Conservation (phyloP, 2,888 invertebrate species). For the Agapetus fuscipes region DNA sequence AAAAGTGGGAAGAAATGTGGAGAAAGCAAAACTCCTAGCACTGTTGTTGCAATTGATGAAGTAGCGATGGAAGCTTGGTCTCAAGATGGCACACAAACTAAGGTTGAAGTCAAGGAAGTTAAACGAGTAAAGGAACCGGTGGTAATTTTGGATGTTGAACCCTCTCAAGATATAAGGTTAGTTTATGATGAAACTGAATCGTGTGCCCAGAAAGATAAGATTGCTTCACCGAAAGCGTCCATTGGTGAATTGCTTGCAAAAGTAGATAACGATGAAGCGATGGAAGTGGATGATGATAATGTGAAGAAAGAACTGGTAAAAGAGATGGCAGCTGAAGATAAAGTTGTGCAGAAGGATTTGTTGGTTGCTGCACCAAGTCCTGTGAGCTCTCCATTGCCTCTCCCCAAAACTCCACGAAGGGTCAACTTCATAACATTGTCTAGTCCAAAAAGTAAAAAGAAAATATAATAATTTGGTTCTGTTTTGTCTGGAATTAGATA, state of each 20-base stretch:
- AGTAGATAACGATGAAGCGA: slow-evolving; percentile 14
- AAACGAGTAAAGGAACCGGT: slow-evolving; percentile 2
- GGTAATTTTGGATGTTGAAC: slow-evolving; percentile 27
- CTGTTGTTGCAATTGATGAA: slow-evolving; percentile 36
- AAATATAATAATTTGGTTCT: neutral
- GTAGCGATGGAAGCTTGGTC: slow-evolving; percentile 44
- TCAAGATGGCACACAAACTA: slow-evolving; percentile 35
- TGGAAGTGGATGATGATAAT: slow-evolving; percentile 25
- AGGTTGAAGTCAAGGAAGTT: neutral
- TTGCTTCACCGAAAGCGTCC: slow-evolving; percentile 21
- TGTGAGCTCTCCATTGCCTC: slow-evolving; percentile 27
- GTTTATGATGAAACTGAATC: slow-evolving; percentile 46
- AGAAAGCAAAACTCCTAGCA: slow-evolving; percentile 22
- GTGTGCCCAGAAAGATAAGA: slow-evolving; percentile 19
- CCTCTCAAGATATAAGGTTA: slow-evolving; percentile 49
- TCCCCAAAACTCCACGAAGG: slow-evolving; percentile 52
- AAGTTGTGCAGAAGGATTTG: too few relatives aligned
- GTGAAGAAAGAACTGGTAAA: slow-evolving; percentile 28
- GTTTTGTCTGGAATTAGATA: neutral
- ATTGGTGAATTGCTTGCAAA: slow-evolving; percentile 24
- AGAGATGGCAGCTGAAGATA: neutral
- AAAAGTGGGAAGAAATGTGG: slow-evolving; percentile 29
- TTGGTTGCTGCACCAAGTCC: too few relatives aligned
- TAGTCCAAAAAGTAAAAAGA: slow-evolving; percentile 62
- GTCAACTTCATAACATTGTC: slow-evolving; percentile 68